phyloP scores from a whole-genome alignment of 1,140 invertebrate species.

The Kradibia gibbosae region DNA sequence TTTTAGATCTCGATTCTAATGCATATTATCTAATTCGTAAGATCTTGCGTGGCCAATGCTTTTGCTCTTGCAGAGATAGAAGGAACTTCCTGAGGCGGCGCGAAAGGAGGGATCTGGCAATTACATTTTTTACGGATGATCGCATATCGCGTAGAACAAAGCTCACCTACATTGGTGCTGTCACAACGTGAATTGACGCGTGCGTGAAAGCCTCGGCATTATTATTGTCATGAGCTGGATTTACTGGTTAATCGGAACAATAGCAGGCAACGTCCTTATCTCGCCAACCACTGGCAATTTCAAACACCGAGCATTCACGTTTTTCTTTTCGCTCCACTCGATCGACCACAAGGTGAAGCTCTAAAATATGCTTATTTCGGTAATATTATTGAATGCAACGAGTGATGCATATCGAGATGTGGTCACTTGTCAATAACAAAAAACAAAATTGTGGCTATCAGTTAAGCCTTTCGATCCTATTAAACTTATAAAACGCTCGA shows the following conservation, averaged over 20 bases:
- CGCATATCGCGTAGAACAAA: background rate
- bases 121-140: slow-evolving; percentile 13
- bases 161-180: background rate
- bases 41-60: too few relatives aligned
- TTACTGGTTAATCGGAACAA: slow-evolving; percentile 24
- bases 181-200: background rate
- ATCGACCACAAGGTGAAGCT: background rate
- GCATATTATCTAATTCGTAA: too few relatives aligned
- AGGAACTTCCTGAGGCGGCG: background rate
- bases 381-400: background rate
- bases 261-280: background rate
- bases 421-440: too few relatives aligned
- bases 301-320: background rate
- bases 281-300: background rate
- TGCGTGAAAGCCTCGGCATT: background rate
- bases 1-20: too few relatives aligned
- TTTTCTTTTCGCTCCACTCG: background rate
- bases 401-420: background rate
- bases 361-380: background rate
- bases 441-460: too few relatives aligned
- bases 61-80: background rate
- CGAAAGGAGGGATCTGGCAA: background rate
- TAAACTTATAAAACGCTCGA: too few relatives aligned
- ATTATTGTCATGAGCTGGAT: slow-evolving; percentile 11
- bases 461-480: too few relatives aligned